A percentile compares a stretch with the other conserved stretches of the same genome.
Conservation (phyloP, 1,140 invertebrate species). For the Cydia fagiglandana region DNA sequence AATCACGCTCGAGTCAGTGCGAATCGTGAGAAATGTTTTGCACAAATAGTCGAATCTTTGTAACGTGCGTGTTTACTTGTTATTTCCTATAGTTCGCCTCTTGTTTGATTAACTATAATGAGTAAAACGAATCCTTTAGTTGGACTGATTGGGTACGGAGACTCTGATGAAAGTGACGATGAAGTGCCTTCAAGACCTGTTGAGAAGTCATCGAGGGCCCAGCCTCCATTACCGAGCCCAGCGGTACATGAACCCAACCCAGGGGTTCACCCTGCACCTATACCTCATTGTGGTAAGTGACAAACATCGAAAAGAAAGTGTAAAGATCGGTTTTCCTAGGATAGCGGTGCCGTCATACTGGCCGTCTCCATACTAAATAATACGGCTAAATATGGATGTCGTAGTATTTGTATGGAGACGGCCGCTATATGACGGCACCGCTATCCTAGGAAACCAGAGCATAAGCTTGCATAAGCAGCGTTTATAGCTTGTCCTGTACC, state of each 20-base stretch:
- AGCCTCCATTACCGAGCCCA: slow-evolving; percentile 15
- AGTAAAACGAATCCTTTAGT: slow-evolving; percentile 63
- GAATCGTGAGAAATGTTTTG: slow-evolving; percentile 1
- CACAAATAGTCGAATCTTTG: not conserved
- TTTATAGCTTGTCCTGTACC: not conserved
- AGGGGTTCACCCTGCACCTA: slow-evolving; percentile 64
- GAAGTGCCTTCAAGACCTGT: slow-evolving; percentile 32
- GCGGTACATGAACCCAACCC: slow-evolving; percentile 34
- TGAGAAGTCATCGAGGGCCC: slow-evolving; percentile 1
- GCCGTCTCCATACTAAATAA: too few species aligned
- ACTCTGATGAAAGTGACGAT: slow-evolving; percentile 67
- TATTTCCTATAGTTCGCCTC: not conserved
- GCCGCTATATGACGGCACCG: too few species aligned
- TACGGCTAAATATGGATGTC: too few species aligned
- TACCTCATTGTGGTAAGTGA: slow-evolving; percentile 68
- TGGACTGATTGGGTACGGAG: slow-evolving; percentile 66
- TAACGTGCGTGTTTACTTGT: not conserved
- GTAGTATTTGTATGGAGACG: too few species aligned
- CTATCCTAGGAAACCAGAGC: too few species aligned
- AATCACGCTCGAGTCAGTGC: not conserved
- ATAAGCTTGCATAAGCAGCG: too few species aligned
- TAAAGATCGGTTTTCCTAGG: not conserved
- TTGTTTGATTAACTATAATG: slow-evolving; percentile 40
- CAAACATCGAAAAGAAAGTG: too few species aligned
- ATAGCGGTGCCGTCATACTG: too few species aligned